phyloP scores from a whole-genome alignment of 2,797 vertebrate genomes.

The Myripristis murdjan region DNA sequence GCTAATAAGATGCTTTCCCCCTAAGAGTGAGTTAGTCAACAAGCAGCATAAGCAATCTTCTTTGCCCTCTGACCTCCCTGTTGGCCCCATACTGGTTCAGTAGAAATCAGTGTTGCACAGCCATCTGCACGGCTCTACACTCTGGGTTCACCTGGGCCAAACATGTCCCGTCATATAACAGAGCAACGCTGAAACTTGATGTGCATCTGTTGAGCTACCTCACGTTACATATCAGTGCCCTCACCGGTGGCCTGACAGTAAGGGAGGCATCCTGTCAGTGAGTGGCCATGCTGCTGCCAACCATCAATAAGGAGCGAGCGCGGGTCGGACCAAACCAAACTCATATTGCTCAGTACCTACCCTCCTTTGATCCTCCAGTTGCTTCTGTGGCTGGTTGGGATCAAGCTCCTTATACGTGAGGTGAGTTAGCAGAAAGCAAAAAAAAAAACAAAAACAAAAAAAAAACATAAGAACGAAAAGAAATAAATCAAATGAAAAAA shows the following conservation, averaged over 20 bases:
- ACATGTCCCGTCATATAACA: slow-evolving; percentile 21
- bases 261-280: neutral
- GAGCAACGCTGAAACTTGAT: slow-evolving; percentile 12
- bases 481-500: slow-evolving; percentile 38
- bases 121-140: slow-evolving; percentile 4
- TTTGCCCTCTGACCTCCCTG: slow-evolving; percentile 11
- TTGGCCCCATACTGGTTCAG: neutral
- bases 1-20: neutral
- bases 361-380: slow-evolving; percentile 98
- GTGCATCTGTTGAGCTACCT: slow-evolving; percentile 13
- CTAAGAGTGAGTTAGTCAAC: neutral
- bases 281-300: slow-evolving; percentile 62
- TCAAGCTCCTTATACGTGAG: slow-evolving; percentile 93
- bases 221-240: slow-evolving; percentile 2
- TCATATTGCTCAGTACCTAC: slow-evolving; percentile 87
- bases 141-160: neutral
- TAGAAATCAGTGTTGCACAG: slow-evolving; percentile 19
- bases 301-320: slow-evolving; percentile 36
- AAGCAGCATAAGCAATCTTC: neutral
- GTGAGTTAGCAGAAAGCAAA: slow-evolving; percentile 85
- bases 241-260: slow-evolving; percentile 5
- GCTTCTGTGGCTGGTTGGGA: slow-evolving; percentile 95
- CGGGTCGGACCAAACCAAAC: slow-evolving; percentile 51
- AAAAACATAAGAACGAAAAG: slow-evolving; percentile 51
- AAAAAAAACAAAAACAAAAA: slow-evolving; percentile 78